phyloP scores from a whole-genome alignment of 1,140 invertebrate genomes.

The Drosophila nannoptera region DNA sequence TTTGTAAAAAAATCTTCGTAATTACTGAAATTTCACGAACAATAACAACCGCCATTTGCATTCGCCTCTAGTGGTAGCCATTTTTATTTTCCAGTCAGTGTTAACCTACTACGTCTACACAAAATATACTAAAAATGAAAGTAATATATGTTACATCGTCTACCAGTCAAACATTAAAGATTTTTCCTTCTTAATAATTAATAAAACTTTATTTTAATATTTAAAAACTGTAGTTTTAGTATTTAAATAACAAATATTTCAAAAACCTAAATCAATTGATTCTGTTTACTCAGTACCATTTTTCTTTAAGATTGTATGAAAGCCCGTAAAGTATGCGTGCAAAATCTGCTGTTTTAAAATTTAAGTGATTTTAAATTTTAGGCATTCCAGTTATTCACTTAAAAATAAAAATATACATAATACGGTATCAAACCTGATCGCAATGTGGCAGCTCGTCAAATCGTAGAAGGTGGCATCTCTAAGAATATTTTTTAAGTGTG shows the following conservation, averaged over 20 bases:
- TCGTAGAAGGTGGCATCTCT: neutral
- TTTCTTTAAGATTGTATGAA: too few species aligned
- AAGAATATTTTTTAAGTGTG: conserved; percentile 9
- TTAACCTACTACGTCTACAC: conserved; percentile 28
- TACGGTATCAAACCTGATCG: neutral
- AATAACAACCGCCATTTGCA: conserved; percentile 78
- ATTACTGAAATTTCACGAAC: conserved; percentile 75
- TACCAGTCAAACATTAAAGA: neutral
- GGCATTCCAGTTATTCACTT: too few species aligned
- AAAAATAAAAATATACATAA: too few species aligned
- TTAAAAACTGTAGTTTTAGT: neutral
- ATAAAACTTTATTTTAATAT: neutral
- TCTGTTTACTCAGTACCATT: too few species aligned
- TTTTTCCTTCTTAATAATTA: neutral
- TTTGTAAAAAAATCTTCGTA: conserved; percentile 77
- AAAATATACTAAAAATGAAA: conserved; percentile 48
- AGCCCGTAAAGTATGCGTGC: too few species aligned
- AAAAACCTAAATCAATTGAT: neutral
- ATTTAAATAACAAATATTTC: too few species aligned
- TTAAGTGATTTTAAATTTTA: too few species aligned
- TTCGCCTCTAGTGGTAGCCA: conserved; percentile 74
- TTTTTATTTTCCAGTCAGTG: conserved; percentile 76
- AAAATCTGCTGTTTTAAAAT: too few species aligned
- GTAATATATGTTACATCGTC: conserved; percentile 10
- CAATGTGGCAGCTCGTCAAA: neutral